Evolutionary conservation across 1,140 invertebrate genomes (phyloP), one percentile per base, ranked within the genome.

Genomic region (Camponotus vicinus): DNA sequence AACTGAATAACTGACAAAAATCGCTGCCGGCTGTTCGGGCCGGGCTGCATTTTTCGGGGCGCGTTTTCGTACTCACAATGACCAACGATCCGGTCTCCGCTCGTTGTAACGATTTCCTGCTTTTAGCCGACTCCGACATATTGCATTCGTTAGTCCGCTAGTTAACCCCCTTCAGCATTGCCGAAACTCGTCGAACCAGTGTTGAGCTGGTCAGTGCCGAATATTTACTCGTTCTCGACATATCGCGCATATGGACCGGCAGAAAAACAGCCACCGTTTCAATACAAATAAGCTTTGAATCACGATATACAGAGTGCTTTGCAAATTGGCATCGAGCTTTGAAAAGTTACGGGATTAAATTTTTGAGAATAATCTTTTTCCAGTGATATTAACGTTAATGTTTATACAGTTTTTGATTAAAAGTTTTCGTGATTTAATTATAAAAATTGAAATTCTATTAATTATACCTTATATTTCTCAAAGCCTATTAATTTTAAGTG

Each of bases 1-100:
- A 94, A 94, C 94, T 93, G 93, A 92, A 93, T 93, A 94, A 94
- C 94, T 88, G 93, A 94, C 85, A 94, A 93, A 95, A 95, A 94
- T 93, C 92, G 94, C 94, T 95, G 90, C 93, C 91, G 93, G 94
- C 93, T 93, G 93, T 94, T 93, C 91, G 91, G 27, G 27, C 27
- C 27, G 27, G 27, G 92, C 91, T 94, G 94, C 92, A 94, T 94
- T 94, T 94, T 94, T 93, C 85, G 87, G 86, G 83, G 76, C 71
- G 75, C 88, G 90, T 92, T 92, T 90, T 80, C 88, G 87, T 70
- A 89, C 76, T 82, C 90, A 93, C 93, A 94, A 94, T 94, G 89
- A 89, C 85, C 64, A 57, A 77, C 69, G 79, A 73, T 63, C 34
- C 88, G 87, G 86, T 86, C 77, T 45, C 63, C 63, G 76, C 77